These are phyloP conservation scores for Brachypodius melanocephalos DNA, from an alignment of 2,113 vertebrate species.

Conservation along the genomic window DNA sequence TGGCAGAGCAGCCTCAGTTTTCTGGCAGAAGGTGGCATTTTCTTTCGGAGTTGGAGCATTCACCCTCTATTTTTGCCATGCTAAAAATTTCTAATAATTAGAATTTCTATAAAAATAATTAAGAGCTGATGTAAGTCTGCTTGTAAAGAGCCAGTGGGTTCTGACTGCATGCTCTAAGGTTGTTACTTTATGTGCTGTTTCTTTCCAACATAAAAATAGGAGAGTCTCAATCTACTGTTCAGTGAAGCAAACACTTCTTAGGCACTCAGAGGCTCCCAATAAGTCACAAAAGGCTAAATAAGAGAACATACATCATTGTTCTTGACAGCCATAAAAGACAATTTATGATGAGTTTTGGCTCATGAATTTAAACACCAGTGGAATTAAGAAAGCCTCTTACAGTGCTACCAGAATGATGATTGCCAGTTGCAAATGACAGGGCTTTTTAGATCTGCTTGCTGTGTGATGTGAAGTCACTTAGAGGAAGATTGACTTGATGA, in stretches of 20 bases:
- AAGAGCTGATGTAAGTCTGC: background rate
- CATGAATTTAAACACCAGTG: conserved; percentile 14
- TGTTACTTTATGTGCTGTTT: background rate
- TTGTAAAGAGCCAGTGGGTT: background rate
- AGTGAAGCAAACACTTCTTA: background rate
- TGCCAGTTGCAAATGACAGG: conserved; percentile 37
- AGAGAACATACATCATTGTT: background rate
- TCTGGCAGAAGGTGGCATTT: background rate
- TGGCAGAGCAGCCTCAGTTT: background rate
- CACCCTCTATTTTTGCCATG: background rate
- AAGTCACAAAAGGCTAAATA: conserved; percentile 3
- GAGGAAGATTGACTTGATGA: conserved; percentile 22
- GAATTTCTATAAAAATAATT: background rate
- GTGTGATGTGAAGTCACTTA: background rate
- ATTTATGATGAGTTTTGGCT: conserved; percentile 27
- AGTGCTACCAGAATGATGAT: background rate
- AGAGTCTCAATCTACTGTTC: background rate
- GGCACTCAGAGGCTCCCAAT: background rate
- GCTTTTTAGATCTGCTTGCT: conserved; percentile 24
- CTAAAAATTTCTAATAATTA: background rate
- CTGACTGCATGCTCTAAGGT: background rate
- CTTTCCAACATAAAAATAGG: background rate
- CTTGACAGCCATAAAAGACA: conserved; percentile 22
- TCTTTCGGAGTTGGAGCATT: background rate
- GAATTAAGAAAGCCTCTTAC: conserved; percentile 30